Conservation (phyloP, 2,113 vertebrate species). For the Cavia aperea region DNA sequence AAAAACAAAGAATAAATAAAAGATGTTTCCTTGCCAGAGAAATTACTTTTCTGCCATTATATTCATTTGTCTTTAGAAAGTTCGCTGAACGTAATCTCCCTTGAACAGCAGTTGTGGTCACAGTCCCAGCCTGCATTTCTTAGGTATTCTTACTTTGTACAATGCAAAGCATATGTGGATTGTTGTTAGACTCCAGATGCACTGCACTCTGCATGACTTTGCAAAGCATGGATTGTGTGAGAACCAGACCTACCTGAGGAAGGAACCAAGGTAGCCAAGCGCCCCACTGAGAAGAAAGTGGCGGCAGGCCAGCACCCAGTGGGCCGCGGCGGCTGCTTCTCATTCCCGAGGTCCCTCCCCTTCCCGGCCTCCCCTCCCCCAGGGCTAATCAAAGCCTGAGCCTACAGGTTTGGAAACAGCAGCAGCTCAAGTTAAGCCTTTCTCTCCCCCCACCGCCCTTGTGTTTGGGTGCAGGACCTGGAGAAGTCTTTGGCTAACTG, state of each 20-base stretch:
- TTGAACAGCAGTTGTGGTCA: not conserved
- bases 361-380: slow-evolving; percentile 76
- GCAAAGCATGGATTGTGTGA: not conserved
- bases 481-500: slow-evolving; percentile 86
- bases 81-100: slow-evolving; percentile 19
- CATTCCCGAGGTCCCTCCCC: slow-evolving; percentile 58
- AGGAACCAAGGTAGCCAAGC: not conserved
- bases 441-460: not conserved
- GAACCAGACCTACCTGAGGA: slow-evolving; percentile 2
- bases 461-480: slow-evolving; percentile 87
- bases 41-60: slow-evolving; percentile 9
- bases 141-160: not conserved
- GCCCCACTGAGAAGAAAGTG: not conserved
- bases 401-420: slow-evolving; percentile 78
- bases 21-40: not conserved
- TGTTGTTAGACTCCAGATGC: not conserved
- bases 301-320: too few species aligned
- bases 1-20: not conserved
- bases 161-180: not conserved
- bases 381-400: slow-evolving; percentile 81
- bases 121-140: not conserved
- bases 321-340: slow-evolving; percentile 19
- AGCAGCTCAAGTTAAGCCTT: slow-evolving; percentile 69
- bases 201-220: not conserved
- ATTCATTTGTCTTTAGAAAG: slow-evolving; percentile 20